A percentile compares a stretch with the other conserved stretches of the same genome.
phyloP scores from a whole-genome alignment of 2,888 invertebrate genomes.

The Mylabris sibirica region DNA sequence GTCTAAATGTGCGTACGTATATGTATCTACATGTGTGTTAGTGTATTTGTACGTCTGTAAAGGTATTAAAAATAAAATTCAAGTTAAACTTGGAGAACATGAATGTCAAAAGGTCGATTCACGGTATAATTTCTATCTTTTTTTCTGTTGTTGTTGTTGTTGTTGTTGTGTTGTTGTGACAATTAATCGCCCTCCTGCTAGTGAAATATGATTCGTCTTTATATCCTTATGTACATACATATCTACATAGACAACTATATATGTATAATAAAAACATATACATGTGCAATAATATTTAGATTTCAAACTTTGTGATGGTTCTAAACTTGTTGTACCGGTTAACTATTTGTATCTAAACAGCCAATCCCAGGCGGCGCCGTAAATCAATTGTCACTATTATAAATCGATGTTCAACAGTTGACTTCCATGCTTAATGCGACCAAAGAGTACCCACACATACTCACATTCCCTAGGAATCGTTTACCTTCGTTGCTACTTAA shows the following conservation, averaged over 20 bases:
- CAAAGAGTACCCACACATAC: constrained; percentile 59
- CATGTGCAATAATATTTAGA: constrained; percentile 39
- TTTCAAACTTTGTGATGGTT: constrained; percentile 35
- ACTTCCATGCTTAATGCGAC: constrained; percentile 59
- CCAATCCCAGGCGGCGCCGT: constrained; percentile 58
- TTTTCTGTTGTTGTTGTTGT: not conserved
- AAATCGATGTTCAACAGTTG: constrained; percentile 62
- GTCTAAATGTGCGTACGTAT: not conserved
- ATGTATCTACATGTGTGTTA: not conserved
- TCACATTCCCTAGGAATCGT: constrained; percentile 60
- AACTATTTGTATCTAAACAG: constrained; percentile 53
- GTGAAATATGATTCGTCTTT: constrained; percentile 21
- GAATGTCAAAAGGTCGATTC: constrained; percentile 11
- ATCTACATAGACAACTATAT: not conserved
- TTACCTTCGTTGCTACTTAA: constrained; percentile 51
- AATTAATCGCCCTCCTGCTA: constrained; percentile 16
- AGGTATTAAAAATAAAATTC: constrained; percentile 13
- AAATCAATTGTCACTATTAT: constrained; percentile 62
- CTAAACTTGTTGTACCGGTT: constrained; percentile 52
- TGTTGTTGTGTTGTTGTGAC: constrained; percentile 3
- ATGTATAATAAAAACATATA: constrained; percentile 20
- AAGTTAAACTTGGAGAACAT: constrained; percentile 9
- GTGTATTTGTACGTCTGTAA: constrained; percentile 1
- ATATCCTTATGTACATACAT: not conserved
- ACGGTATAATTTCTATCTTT: not conserved